Evolutionary conservation across 2,113 vertebrate species (phyloP).

Genomic region (Chrysemys picta): DNA sequence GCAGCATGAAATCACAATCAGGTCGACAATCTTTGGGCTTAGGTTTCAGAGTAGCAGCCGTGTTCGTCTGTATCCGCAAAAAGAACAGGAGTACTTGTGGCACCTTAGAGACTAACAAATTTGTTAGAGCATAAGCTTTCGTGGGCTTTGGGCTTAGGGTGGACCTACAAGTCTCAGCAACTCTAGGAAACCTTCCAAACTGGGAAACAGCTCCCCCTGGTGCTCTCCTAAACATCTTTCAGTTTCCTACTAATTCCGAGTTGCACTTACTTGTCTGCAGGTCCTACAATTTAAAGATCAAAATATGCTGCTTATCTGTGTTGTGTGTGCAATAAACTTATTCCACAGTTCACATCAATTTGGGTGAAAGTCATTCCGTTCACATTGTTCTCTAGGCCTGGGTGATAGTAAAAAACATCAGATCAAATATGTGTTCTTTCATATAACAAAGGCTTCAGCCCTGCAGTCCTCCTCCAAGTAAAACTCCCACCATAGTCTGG

Average conservation of each 20-base stretch:
- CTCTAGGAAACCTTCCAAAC: background rate
- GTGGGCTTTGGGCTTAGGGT: background rate
- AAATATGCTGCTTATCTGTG: background rate
- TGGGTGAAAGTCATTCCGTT: background rate
- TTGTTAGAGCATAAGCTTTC: too few relatives aligned
- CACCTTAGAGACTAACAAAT: too few relatives aligned
- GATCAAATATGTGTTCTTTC: background rate
- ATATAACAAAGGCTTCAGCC: too few relatives aligned
- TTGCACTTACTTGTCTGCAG: background rate
- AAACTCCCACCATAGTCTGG: background rate
- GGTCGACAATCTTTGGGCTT: background rate
- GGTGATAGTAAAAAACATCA: background rate
- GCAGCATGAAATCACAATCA: background rate
- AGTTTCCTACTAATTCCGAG: background rate
- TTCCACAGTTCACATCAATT: background rate
- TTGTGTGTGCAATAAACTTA: background rate
- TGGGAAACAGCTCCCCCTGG: background rate
- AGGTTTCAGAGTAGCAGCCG: too few relatives aligned
- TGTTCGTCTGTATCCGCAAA: too few relatives aligned
- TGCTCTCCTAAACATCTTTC: background rate
- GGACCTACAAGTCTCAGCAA: background rate
- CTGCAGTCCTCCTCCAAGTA: background rate
- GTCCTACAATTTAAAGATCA: background rate
- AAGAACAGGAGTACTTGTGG: too few relatives aligned
- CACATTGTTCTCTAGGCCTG: background rate